Conservation (phyloP, 1,140 invertebrate genomes). For the Aphaenogaster ashmeadi region DNA sequence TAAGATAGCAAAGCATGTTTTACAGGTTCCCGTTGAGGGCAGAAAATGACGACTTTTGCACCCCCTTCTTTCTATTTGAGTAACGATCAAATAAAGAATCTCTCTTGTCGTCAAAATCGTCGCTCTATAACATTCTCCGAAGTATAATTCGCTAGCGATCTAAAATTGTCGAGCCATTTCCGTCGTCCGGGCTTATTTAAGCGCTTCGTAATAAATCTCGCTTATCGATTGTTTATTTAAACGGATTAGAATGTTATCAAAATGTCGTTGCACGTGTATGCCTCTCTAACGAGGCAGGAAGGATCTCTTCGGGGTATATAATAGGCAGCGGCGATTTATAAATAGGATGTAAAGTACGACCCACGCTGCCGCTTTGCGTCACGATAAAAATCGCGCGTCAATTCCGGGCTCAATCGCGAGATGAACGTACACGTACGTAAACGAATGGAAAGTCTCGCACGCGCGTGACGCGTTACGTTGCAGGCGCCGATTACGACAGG, state of each 20-base stretch:
- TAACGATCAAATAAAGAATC: neutral
- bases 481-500: constrained; percentile 59
- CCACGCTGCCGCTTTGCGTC: constrained; percentile 17
- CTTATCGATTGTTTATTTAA: constrained; percentile 14
- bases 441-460: constrained; percentile 26
- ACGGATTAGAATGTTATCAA: constrained; percentile 14
- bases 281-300: neutral
- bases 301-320: neutral
- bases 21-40: no score
- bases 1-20: no score
- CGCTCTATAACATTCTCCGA: neutral
- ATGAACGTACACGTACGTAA: constrained; percentile 4
- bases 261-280: neutral
- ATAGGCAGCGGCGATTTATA: constrained; percentile 11
- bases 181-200: neutral
- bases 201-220: neutral
- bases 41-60: no score
- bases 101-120: neutral
- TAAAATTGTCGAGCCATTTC: constrained; percentile 17
- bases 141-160: neutral
- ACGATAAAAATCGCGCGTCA: constrained; percentile 30
- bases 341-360: neutral
- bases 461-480: constrained; percentile 8
- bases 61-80: neutral
- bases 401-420: constrained; percentile 2